Evolutionary conservation across 2,113 vertebrate genomes (phyloP).

Genomic region (Todiramphus saurophagus): DNA sequence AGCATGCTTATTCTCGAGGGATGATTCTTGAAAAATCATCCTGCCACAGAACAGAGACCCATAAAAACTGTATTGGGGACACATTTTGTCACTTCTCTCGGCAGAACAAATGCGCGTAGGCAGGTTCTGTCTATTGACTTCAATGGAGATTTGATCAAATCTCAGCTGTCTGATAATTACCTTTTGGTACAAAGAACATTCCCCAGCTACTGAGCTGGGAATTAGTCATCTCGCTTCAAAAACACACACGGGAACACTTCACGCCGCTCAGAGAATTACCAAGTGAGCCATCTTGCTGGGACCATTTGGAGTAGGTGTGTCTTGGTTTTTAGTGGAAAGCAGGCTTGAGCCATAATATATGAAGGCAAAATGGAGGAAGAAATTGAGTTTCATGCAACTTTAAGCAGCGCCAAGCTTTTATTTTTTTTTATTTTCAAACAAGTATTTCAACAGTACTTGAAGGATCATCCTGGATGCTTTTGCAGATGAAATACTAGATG

Average conservation of each 20-base stretch:
- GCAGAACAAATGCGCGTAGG: neutral
- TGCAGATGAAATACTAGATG: neutral
- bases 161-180: neutral
- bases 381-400: accelerated
- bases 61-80: neutral
- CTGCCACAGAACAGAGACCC: neutral
- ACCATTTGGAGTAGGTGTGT: accelerated
- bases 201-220: neutral
- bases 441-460: neutral
- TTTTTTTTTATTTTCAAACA: neutral
- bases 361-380: neutral
- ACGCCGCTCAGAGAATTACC: neutral
- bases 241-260: neutral
- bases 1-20: neutral
- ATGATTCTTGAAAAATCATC: neutral
- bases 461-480: neutral
- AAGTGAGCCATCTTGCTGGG: neutral
- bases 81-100: neutral
- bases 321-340: neutral
- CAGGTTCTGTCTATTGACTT: neutral
- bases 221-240: neutral
- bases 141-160: neutral
- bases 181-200: neutral
- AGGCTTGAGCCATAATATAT: accelerated
- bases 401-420: neutral